phyloP scores from a whole-genome alignment of 1,140 invertebrate species.

The Hyles euphorbiae region DNA sequence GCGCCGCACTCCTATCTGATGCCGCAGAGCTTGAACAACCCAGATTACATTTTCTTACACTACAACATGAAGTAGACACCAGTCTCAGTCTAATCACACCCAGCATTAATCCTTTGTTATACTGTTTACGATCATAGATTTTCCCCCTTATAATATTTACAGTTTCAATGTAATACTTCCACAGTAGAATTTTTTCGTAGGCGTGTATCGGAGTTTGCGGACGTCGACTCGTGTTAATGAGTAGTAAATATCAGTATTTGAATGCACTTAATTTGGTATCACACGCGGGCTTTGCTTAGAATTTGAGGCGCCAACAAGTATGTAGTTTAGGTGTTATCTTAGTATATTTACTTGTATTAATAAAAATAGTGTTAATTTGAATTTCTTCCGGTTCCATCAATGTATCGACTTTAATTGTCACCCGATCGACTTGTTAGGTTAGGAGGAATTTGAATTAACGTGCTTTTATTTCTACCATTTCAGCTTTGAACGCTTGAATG shows the following conservation, averaged over 20 bases:
- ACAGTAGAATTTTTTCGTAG: no score
- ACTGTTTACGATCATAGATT: no score
- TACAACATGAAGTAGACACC: constrained; percentile 84
- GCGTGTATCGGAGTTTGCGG: no score
- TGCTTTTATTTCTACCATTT: constrained; percentile 44
- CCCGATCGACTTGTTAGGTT: no score
- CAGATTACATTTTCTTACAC: constrained; percentile 86
- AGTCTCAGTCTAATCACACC: no score
- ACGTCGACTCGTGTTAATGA: no score
- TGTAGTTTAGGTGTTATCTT: constrained; percentile 5
- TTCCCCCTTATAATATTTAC: no score
- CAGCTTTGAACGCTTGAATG: constrained; percentile 37
- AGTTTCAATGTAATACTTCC: no score
- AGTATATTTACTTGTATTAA: constrained; percentile 7
- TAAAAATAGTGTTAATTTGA: neutral
- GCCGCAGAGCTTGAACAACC: constrained; percentile 78
- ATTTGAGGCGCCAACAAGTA: constrained; percentile 4
- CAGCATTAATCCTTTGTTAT: neutral
- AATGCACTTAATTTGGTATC: constrained; percentile 5
- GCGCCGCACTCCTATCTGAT: constrained; percentile 88
- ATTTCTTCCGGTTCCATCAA: neutral
- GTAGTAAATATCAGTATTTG: constrained; percentile 4
- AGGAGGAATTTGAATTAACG: constrained; percentile 28
- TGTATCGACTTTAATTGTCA: no score
- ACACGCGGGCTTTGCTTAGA: constrained; percentile 5